These are phyloP conservation scores for Eustalomyia histrio DNA, from an alignment of 2,888 invertebrate species.

Conservation along the genomic window DNA sequence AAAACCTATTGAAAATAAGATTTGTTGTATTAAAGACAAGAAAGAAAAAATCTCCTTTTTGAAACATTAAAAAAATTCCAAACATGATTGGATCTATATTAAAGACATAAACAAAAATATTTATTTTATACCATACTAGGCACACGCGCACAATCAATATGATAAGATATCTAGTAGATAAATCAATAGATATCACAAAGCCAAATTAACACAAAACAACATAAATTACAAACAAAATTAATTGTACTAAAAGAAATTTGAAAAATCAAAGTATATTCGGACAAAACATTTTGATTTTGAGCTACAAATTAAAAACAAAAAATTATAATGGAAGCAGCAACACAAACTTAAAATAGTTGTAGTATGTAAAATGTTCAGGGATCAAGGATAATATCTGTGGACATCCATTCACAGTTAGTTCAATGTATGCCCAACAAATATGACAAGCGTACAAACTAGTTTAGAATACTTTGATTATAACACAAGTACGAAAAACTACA, in stretches of 20 bases:
- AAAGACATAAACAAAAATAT: not conserved
- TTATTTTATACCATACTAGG: slow-evolving; percentile 13
- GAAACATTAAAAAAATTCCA: too few species aligned
- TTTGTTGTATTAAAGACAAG: too few species aligned
- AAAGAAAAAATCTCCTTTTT: too few species aligned
- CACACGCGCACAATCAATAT: slow-evolving; percentile 31
- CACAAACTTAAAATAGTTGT: slow-evolving; percentile 28
- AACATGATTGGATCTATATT: not conserved
- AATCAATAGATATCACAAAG: slow-evolving; percentile 16
- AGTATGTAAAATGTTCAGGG: slow-evolving; percentile 15
- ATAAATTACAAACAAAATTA: not conserved
- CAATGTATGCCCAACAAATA: not conserved
- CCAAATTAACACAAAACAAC: slow-evolving; percentile 12
- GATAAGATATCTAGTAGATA: not conserved
- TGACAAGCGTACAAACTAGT: not conserved
- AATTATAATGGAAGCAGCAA: slow-evolving; percentile 43
- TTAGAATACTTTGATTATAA: not conserved
- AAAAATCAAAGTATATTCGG: not conserved
- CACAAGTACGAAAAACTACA: too few species aligned
- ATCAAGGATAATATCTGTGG: slow-evolving; percentile 4
- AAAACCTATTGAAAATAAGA: too few species aligned
- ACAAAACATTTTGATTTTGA: slow-evolving; percentile 2
- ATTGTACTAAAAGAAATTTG: not conserved
- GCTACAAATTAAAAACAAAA: slow-evolving; percentile 28
- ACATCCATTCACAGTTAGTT: not conserved